A percentile compares a stretch with the other conserved stretches of the same genome.
Conservation (phyloP, 2,113 vertebrate species). For the Terrapene triunguis region DNA sequence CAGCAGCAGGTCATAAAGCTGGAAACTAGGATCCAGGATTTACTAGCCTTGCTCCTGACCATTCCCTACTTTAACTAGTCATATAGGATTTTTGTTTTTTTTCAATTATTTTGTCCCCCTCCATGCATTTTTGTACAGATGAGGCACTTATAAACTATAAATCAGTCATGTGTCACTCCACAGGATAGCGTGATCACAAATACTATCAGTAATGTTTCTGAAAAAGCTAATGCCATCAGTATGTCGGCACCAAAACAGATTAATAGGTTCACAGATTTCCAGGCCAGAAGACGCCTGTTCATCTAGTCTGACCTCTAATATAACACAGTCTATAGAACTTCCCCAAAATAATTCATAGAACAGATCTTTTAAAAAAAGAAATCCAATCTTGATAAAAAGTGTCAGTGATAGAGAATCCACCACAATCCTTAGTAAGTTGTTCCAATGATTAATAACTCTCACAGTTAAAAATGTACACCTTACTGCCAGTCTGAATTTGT, state of each 20-base stretch:
- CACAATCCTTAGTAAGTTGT: background rate
- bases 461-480: background rate
- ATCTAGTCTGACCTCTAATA: too few relatives aligned
- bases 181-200: background rate
- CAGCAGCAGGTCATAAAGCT: background rate
- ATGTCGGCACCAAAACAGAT: too few relatives aligned
- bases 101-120: background rate
- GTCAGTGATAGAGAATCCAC: background rate
- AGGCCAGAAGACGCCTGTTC: too few relatives aligned
- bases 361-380: too few relatives aligned
- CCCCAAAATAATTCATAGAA: too few relatives aligned
- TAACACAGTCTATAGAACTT: too few relatives aligned
- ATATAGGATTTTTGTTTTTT: background rate
- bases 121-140: background rate
- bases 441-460: background rate
- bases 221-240: background rate
- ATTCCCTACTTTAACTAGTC: background rate
- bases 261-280: too few relatives aligned
- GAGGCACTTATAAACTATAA: background rate
- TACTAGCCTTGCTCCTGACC: background rate
- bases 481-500: background rate
- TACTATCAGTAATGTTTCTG: background rate
- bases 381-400: too few relatives aligned
- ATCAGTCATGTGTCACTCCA: background rate
- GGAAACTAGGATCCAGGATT: background rate